These are phyloP conservation scores for Corythornis cristatus DNA, from an alignment of 2,113 vertebrate genomes.

Conservation along the genomic window DNA sequence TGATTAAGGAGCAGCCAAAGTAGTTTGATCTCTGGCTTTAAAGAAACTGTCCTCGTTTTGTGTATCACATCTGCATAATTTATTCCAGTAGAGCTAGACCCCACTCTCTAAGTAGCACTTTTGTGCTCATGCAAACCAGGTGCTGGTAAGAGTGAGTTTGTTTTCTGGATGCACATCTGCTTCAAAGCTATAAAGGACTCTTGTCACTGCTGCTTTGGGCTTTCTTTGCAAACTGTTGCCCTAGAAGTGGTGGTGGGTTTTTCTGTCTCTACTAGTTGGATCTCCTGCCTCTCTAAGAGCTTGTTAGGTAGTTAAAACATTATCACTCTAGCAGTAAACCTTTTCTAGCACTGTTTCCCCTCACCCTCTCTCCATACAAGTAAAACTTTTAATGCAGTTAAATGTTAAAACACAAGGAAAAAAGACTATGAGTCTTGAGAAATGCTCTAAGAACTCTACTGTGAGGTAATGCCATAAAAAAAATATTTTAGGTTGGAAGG, in stretches of 20 bases:
- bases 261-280: background rate
- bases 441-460: background rate
- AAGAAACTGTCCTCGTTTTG: background rate
- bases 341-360: background rate
- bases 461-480: background rate
- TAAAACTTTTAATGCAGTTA: background rate
- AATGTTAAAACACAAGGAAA: background rate
- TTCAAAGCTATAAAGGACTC: background rate
- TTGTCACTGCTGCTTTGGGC: background rate
- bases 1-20: constrained; percentile 44
- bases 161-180: constrained; percentile 2
- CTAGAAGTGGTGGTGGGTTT: background rate
- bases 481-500: background rate
- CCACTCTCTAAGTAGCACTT: constrained; percentile 14
- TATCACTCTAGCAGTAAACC: background rate
- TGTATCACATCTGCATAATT: constrained; percentile 29
- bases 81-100: constrained; percentile 8
- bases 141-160: constrained; percentile 1
- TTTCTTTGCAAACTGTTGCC: background rate
- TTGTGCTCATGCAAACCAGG: background rate
- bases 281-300: background rate
- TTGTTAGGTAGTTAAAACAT: background rate
- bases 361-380: background rate
- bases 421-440: background rate
- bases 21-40: constrained; percentile 42